Evolutionary conservation across 1,140 invertebrate genomes (phyloP).

Genomic region (Parasteatoda tepidariorum): DNA sequence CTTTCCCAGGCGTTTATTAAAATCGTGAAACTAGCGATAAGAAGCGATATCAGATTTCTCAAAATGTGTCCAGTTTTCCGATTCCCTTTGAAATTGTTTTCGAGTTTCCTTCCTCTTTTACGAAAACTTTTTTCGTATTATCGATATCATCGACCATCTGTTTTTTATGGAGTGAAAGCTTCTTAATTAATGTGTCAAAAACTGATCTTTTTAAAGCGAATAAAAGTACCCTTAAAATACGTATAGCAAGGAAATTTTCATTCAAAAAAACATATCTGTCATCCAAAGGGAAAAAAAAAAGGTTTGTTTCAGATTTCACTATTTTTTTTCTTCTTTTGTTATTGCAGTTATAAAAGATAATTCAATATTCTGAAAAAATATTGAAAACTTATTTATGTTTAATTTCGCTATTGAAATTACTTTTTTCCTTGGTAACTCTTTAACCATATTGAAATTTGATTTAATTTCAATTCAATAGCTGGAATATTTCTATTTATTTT

Average conservation of each 20-base stretch:
- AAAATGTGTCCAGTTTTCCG: too few relatives aligned
- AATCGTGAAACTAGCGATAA: too few relatives aligned
- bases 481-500: too few relatives aligned
- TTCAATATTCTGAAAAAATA: too few relatives aligned
- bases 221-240: constrained; percentile 13
- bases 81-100: too few relatives aligned
- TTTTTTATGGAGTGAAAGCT: constrained; percentile 42
- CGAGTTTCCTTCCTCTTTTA: background rate
- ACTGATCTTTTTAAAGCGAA: constrained; percentile 4
- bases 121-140: constrained; percentile 29
- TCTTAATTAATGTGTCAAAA: constrained; percentile 55
- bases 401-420: too few relatives aligned
- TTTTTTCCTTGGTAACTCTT: too few relatives aligned
- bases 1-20: too few relatives aligned
- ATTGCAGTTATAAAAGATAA: background rate
- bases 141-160: constrained; percentile 41
- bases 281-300: constrained; percentile 1
- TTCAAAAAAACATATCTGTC: constrained; percentile 41
- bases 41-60: too few relatives aligned
- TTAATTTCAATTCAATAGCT: too few relatives aligned
- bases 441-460: too few relatives aligned
- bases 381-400: too few relatives aligned
- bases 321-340: background rate
- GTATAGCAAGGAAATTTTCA: background rate
- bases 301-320: background rate